These are phyloP conservation scores for Aplidium turbinatum DNA, from an alignment of 23 tunicate genomes.

Conservation along the genomic window DNA sequence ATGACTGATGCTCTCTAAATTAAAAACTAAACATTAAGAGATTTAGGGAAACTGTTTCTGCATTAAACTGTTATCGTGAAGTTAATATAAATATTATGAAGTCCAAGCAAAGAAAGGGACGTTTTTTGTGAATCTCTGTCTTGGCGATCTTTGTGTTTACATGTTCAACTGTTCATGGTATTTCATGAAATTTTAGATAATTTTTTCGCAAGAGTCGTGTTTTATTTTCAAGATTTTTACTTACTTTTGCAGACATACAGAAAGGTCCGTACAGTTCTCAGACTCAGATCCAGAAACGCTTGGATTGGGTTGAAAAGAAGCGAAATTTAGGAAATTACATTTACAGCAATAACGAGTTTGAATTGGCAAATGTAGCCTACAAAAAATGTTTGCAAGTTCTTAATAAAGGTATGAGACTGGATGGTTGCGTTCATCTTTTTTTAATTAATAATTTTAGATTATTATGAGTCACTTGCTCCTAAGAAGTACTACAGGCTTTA, in stretches of 20 bases:
- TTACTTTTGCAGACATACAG: conserved; percentile 35
- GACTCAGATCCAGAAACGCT: conserved; percentile 41
- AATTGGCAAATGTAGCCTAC: conserved; percentile 49
- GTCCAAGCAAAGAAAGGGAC: too few relatives aligned
- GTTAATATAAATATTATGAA: too few relatives aligned
- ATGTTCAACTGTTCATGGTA: neutral
- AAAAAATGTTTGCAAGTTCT: conserved; percentile 48
- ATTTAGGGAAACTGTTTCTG: too few relatives aligned
- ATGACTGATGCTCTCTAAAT: too few relatives aligned
- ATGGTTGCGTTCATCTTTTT: neutral
- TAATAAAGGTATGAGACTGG: conserved; percentile 42
- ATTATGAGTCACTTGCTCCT: too few relatives aligned
- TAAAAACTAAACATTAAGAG: too few relatives aligned
- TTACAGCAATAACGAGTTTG: conserved; percentile 44
- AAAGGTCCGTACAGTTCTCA: conserved; percentile 71
- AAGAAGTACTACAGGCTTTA: too few relatives aligned
- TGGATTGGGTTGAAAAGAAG: conserved; percentile 70
- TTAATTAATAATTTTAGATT: too few relatives aligned
- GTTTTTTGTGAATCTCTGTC: too few relatives aligned
- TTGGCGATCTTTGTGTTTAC: neutral
- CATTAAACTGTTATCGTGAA: too few relatives aligned
- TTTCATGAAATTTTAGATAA: neutral
- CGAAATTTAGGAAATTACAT: conserved; percentile 54
- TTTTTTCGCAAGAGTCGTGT: neutral
- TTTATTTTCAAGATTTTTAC: neutral